phyloP scores from a whole-genome alignment of 1,140 invertebrate species.

The Lycorma delicatula region DNA sequence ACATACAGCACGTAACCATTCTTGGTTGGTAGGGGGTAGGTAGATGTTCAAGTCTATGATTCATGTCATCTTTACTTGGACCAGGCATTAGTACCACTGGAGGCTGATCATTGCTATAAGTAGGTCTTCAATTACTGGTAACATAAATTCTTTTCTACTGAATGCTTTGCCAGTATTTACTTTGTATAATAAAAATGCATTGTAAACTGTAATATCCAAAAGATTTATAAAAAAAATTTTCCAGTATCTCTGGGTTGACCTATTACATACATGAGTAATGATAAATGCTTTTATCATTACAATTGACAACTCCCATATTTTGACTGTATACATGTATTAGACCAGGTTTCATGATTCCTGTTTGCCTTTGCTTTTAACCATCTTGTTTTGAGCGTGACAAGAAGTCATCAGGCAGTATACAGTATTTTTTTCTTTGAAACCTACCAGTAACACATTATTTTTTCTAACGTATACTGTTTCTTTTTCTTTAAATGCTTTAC shows the following conservation, averaged over 20 bases:
- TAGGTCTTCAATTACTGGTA: neutral
- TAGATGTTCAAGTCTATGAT: conserved; percentile 1
- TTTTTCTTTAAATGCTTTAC: neutral
- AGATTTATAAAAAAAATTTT: neutral
- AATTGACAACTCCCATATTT: neutral
- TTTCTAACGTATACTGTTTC: neutral
- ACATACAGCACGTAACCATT: neutral
- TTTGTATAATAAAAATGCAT: conserved; percentile 1
- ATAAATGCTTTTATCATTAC: neutral
- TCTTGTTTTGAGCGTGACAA: neutral
- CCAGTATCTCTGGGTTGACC: neutral
- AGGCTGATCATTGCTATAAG: neutral
- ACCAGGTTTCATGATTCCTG: neutral
- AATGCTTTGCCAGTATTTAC: neutral
- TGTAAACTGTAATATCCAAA: neutral
- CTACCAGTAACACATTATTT: neutral
- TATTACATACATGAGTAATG: neutral
- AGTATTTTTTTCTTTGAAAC: conserved; percentile 3
- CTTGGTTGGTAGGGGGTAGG: neutral
- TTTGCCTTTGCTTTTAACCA: conserved; percentile 3
- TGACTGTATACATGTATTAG: conserved; percentile 5
- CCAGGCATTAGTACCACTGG: neutral
- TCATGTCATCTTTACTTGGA: neutral
- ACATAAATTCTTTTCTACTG: neutral
- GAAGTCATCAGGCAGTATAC: neutral